Base-by-base conservation (phyloP, 2,888 invertebrate genomes). In the Cosmorhoe ocellata region DNA sequence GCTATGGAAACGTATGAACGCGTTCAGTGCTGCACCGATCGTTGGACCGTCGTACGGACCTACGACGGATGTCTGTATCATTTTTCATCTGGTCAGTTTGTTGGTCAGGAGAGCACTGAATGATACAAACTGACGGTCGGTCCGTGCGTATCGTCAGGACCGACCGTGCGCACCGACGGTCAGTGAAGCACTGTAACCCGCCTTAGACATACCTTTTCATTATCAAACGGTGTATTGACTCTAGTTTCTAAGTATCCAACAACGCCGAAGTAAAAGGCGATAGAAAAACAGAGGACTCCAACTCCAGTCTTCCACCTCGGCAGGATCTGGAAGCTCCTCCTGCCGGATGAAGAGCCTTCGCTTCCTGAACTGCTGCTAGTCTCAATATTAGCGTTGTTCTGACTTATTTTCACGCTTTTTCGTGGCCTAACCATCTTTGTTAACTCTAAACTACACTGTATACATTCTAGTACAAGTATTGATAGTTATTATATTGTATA, bases 211-310 rank as follows among this genome's bases (percentile, higher is more conserved):
- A 48, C 95, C 91, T 95, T 96, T 60, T 94, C 93, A 61, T 93
- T 93, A 67, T 94, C 93, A 59, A 94, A 94, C 0, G 96, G 97
- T 0, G 97, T 97, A 76, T 96, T 97, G 0, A 98, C 96, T 61
- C 97, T 91, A 0, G 97, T 97, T 85, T 97, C 97, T 56, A 97
- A 79, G 73, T 97, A 97, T 1, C 97, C 97, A 67, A 95, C 84
- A 63, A 94, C 95, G 41, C 95, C 94, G 61, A 95, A 93, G 74
- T 94, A 94, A 0, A 93, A 92, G 1, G 96, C 96, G 40, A 96
- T 89, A 0, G 90, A 79, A 48, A 97, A 90, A 62, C 93, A 94
- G 8, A 90, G 71, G 34, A 89, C 90, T 5, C 94, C 93, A 9
- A 93, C 78, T 13, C 90, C 68, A 11, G 92, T 92, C 76, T 93